Evolutionary conservation across 53 echinoderm and acorn worm species (phyloP).

Genomic region (Echinarachnius parma): DNA sequence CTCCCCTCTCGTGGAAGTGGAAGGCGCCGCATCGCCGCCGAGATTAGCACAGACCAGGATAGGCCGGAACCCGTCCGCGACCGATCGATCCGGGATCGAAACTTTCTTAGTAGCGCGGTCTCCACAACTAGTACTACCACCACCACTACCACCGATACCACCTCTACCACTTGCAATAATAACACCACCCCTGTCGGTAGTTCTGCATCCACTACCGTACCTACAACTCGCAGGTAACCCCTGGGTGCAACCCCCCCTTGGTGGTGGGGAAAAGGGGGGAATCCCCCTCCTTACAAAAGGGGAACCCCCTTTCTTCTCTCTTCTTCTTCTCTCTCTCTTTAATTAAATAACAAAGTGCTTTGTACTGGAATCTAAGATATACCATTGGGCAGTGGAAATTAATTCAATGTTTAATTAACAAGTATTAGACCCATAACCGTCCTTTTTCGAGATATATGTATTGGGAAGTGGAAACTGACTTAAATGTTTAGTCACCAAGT

Average conservation of each 20-base stretch:
- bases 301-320: not conserved
- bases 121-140: constrained; percentile 33
- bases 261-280: too few relatives aligned
- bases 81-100: constrained; percentile 32
- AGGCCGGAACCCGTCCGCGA: constrained; percentile 27
- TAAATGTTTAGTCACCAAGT: too few relatives aligned
- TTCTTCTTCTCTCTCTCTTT: not conserved
- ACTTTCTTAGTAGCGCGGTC: not conserved
- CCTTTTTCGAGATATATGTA: too few relatives aligned
- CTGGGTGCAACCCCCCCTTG: not conserved
- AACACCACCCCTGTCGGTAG: constrained; percentile 38
- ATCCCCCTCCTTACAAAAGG: not conserved
- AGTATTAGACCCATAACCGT: too few relatives aligned
- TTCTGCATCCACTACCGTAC: constrained; percentile 40
- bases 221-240: constrained; percentile 36
- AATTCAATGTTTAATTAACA: too few relatives aligned
- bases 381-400: too few relatives aligned
- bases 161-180: constrained; percentile 23
- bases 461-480: too few relatives aligned
- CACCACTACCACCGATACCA: constrained; percentile 6
- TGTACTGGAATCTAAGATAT: too few relatives aligned
- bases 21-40: constrained; percentile 42
- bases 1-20: constrained; percentile 42
- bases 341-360: too few relatives aligned
- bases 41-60: constrained; percentile 44